A percentile compares a stretch with the other conserved stretches of the same genome.
Conservation (phyloP, 2,888 invertebrate genomes). For the Chorisops tibialis region DNA sequence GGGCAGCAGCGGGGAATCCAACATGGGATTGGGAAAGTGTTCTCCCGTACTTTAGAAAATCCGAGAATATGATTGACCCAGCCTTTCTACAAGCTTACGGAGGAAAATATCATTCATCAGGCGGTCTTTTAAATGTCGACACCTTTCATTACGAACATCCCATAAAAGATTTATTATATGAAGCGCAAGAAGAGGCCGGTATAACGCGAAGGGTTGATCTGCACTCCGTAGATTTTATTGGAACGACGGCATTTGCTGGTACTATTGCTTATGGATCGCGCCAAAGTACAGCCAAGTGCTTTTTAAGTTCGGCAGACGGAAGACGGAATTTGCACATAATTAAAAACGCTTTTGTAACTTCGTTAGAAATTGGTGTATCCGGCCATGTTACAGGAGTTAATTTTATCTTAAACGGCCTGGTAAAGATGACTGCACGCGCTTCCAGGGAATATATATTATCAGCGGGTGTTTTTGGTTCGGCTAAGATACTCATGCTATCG, state of each 20-base stretch:
- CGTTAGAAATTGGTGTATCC: constrained; percentile 37
- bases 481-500: constrained; percentile 81
- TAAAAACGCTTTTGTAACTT: too few species aligned
- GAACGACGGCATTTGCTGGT: constrained; percentile 47
- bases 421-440: constrained; percentile 58
- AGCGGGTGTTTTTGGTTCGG: constrained; percentile 81
- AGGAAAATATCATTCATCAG: constrained; percentile 35
- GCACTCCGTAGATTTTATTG: constrained; percentile 38
- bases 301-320: constrained; percentile 59
- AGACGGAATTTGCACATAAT: constrained; percentile 42
- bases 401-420: constrained; percentile 45
- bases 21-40: constrained; percentile 69
- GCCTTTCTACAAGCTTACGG: too few species aligned
- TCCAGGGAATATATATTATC: constrained; percentile 74
- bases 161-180: too few species aligned
- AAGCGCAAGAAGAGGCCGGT: too few species aligned
- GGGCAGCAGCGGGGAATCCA: constrained; percentile 57
- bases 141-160: constrained; percentile 76
- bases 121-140: constrained; percentile 40
- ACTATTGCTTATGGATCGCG: constrained; percentile 35
- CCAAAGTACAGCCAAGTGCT: constrained; percentile 55
- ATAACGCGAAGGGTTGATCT: too few species aligned
- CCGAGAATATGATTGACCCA: constrained; percentile 49
- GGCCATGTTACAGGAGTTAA: constrained; percentile 60
- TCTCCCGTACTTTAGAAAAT: constrained; percentile 73